Conservation (phyloP, 2,888 invertebrate genomes). For the Torymus aiolomorphi region DNA sequence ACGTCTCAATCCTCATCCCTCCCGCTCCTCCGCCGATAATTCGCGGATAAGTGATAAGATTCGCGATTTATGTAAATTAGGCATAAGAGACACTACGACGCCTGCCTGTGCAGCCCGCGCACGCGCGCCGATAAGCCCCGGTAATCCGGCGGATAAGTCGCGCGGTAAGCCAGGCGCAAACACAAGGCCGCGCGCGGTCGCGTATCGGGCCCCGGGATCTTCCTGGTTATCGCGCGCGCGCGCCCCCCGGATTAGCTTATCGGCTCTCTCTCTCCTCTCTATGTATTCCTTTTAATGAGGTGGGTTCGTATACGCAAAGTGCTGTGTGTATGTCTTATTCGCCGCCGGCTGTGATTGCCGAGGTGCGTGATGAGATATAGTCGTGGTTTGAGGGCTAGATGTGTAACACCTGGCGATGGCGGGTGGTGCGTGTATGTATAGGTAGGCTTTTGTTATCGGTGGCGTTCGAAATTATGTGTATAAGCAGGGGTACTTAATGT, state of each 20-base stretch:
- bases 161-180: conserved; percentile 61
- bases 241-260: conserved; percentile 59
- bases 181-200: conserved; percentile 46
- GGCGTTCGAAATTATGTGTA: too few relatives aligned
- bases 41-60: conserved; percentile 57
- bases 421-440: too few relatives aligned
- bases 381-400: too few relatives aligned
- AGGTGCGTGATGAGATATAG: not conserved
- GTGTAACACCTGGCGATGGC: too few relatives aligned
- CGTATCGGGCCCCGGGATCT: conserved; percentile 47
- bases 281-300: conserved; percentile 57
- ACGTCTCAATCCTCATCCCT: conserved; percentile 40
- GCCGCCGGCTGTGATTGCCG: conserved; percentile 2
- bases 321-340: too few relatives aligned
- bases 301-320: not conserved
- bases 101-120: not conserved
- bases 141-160: conserved; percentile 68
- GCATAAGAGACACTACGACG: conserved; percentile 33
- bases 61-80: conserved; percentile 63
- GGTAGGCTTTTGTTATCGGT: too few relatives aligned
- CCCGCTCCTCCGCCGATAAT: conserved; percentile 34
- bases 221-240: conserved; percentile 57
- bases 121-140: conserved; percentile 58
- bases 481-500: too few relatives aligned
- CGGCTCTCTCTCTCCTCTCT: conserved; percentile 13